Evolutionary conservation across 2,888 invertebrate genomes (phyloP).

Genomic region (Apamea anceps): DNA sequence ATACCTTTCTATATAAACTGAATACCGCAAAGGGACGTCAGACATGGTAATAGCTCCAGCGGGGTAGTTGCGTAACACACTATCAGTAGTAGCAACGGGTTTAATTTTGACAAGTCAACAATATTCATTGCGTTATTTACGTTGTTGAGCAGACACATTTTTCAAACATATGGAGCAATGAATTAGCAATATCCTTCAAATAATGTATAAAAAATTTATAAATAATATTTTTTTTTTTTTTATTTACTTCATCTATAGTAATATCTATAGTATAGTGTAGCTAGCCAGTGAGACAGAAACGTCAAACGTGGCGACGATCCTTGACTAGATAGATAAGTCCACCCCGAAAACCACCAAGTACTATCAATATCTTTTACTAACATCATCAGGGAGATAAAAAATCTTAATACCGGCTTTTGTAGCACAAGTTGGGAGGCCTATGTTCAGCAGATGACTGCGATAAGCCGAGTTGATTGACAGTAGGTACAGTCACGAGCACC

Average conservation of each 20-base stretch:
- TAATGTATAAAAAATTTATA: too few species aligned
- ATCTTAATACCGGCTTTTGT: neutral
- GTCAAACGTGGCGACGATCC: neutral
- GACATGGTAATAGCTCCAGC: neutral
- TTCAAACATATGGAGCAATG: too few species aligned
- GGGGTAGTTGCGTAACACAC: too few species aligned
- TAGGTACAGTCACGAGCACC: too few species aligned
- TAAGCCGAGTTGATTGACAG: neutral
- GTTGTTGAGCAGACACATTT: too few species aligned
- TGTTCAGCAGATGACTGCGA: neutral
- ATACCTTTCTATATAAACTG: neutral
- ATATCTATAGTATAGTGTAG: too few species aligned
- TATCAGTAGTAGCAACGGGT: too few species aligned
- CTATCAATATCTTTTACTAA: neutral
- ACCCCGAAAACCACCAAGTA: neutral
- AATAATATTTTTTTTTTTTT: too few species aligned
- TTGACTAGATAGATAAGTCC: neutral
- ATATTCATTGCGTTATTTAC: too few species aligned
- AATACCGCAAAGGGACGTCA: neutral
- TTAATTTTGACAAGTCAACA: too few species aligned
- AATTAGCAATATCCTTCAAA: too few species aligned
- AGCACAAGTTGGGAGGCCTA: neutral
- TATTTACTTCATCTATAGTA: too few species aligned
- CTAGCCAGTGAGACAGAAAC: neutral
- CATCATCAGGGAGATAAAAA: neutral